Base-by-base conservation (phyloP, 2,888 invertebrate species). In the Mantis religiosa region DNA sequence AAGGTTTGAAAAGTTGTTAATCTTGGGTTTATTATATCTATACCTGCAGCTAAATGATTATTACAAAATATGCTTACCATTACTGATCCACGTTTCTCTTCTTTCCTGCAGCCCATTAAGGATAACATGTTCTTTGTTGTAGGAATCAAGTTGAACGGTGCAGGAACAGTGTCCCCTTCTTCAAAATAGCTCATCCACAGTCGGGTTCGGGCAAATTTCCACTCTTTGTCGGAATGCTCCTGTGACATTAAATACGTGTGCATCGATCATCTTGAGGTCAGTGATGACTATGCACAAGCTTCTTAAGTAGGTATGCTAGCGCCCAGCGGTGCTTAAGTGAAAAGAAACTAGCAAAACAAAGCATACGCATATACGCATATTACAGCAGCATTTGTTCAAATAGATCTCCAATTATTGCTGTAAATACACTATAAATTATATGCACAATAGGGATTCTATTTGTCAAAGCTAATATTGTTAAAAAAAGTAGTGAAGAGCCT, bases 131-230 rank as follows among this genome's bases (percentile, higher is more conserved):
- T 94, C 92, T 98, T 98, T 0, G 97, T 96, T 0, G 97, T 97
- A 7, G 99, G 99, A 88, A 98, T 95, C 91, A 99, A 96, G 93
- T 99, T 99, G 93, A 99, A 99, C 0, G 99, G 99, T 0, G 98
- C 97, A 0, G 99, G 99, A 0, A 99, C 95, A 0, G 98, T 98
- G 91, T 97, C 97, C 0, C 97, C 97, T 90, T 97, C 97, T 91
- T 98, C 98, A 92, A 99, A 99, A 93, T 98, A 99, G 91, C 98
- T 98, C 95, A 99, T 98, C 99, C 99, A 99, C 85, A 99, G 94
- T 92, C 98, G 98, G 91, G 98, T 98, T 86, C 99, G 95, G 0
- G 99, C 99, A 92, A 99, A 99, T 93, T 99, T 99, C 99, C 99
- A 99, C 94, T 99, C 99, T 0, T 96, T 96, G 92, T 99, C 99